Evolutionary conservation across 2,888 invertebrate genomes (phyloP), one percentile per base, ranked within the genome.

Genomic region (Pandemis corylana): DNA sequence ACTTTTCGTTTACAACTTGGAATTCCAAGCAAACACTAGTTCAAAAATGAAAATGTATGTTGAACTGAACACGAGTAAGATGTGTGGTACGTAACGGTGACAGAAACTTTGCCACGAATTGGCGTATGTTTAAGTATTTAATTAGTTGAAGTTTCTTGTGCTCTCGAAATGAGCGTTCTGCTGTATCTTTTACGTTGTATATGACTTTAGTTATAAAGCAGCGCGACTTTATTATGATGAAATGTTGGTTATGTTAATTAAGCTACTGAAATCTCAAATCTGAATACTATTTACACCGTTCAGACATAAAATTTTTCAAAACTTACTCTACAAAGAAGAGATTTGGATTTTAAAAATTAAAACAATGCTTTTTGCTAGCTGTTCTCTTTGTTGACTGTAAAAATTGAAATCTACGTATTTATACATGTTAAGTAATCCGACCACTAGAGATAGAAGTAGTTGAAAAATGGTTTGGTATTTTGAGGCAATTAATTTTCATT

Each of bases 41-140:
- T 61, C 49, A 15, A 7, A 20, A 71, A 61, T 71, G 59, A 66
- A 71, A 44, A 59, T 15, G 56, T 7, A 59, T n/a, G 46, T 65
- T 46, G 46, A 67, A 59, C 41, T 46, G 46, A 67, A 59, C 15
- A 65, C n/a, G 6, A 44, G 49, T 12, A 61, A 6, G 15, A 15
- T n/a, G 7, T 36, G 10, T 44, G 56, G 13, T 46, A 49, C 13
- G 46, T 28, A 49, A 28, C 46, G 36, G 49, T 49, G 46, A 28
- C 46, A 63, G 64, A 53, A 51, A 15, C 42, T 15, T 2, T 28
- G 15, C 63, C 46, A 12, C 46, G 28, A 64, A 72, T 68, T 63
- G 56, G 53, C 36, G 68, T 73, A 36, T 68, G 64, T 68, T 72
- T 64, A 56, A 46, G 2, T 36, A 64, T 63, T 68, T 41, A 68